Conservation (phyloP, 2,888 invertebrate genomes). For the Lasius platythorax region DNA sequence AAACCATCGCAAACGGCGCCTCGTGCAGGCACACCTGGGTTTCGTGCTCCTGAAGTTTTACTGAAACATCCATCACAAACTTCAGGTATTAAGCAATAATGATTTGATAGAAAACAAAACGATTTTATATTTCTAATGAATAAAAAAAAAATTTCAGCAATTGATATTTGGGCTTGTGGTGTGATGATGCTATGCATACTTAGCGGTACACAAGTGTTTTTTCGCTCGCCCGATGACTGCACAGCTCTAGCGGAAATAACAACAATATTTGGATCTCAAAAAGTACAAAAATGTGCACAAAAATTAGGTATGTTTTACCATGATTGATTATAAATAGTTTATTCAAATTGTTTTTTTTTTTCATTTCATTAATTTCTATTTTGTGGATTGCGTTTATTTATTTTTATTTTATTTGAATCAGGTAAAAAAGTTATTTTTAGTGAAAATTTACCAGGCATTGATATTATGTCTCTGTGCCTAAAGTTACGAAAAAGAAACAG, state of each 20-base stretch:
- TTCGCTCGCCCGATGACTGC: constrained; percentile 93
- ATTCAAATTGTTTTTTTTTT: constrained; percentile 30
- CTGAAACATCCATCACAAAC: constrained; percentile 93
- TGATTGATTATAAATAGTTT: neutral
- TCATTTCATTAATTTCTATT: constrained; percentile 43
- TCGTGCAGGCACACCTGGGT: constrained; percentile 96
- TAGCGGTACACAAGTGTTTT: constrained; percentile 94
- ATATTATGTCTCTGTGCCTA: constrained; percentile 83
- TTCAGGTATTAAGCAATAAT: constrained; percentile 87
- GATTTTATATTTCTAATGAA: constrained; percentile 21
- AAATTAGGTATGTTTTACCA: constrained; percentile 87
- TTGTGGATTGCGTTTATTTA: constrained; percentile 50
- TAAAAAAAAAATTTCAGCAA: constrained; percentile 87
- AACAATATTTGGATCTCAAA: constrained; percentile 91
- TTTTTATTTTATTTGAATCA: constrained; percentile 69
- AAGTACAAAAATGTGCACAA: constrained; percentile 90
- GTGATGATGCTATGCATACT: constrained; percentile 93
- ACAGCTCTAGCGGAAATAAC: constrained; percentile 94
- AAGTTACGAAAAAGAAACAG: constrained; percentile 80
- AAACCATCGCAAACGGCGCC: constrained; percentile 91
- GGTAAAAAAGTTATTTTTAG: constrained; percentile 88
- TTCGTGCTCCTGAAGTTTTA: constrained; percentile 94
- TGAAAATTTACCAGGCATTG: constrained; percentile 86
- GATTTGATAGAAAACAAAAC: neutral
- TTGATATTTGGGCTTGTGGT: constrained; percentile 96